A percentile compares a stretch with the other conserved stretches of the same genome.
Conservation (phyloP, 2,113 vertebrate genomes). For the Nannobrachium achirus region DNA sequence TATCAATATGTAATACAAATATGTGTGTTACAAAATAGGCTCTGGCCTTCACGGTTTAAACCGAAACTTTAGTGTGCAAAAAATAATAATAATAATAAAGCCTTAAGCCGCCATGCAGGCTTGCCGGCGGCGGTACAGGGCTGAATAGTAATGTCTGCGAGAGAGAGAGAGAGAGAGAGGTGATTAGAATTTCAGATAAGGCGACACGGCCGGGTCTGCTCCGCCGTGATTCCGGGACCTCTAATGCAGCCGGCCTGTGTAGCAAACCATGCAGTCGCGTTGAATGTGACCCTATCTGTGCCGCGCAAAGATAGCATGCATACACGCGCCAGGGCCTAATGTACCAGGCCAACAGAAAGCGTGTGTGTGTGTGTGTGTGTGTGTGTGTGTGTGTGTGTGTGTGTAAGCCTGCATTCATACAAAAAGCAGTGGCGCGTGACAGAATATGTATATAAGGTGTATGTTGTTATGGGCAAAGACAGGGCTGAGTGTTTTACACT, state of each 20-base stretch:
- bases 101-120: conserved; percentile 35
- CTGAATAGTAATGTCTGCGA: conserved; percentile 67
- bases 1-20: conserved; percentile 68
- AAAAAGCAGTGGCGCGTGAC: conserved; percentile 24
- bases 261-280: conserved; percentile 55
- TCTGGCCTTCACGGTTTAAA: conserved; percentile 61
- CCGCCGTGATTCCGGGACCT: conserved; percentile 45
- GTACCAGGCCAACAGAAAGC: conserved; percentile 4
- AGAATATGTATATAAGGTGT: conserved; percentile 1
- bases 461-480: conserved; percentile 3
- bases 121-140: conserved; percentile 33
- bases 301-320: conserved; percentile 46
- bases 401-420: conserved; percentile 5
- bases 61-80: conserved; percentile 60
- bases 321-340: conserved; percentile 37
- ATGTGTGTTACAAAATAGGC: conserved; percentile 48
- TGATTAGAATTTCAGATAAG: conserved; percentile 76
- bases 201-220: conserved; percentile 26
- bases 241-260: conserved; percentile 61
- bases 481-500: conserved; percentile 16
- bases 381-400: not conserved
- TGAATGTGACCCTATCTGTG: conserved; percentile 67
- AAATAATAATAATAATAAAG: conserved; percentile 23
- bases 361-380: conserved; percentile 8
- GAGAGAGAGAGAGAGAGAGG: no score